These are phyloP conservation scores for Cordilura impudica DNA, from an alignment of 2,888 invertebrate species.

Conservation along the genomic window DNA sequence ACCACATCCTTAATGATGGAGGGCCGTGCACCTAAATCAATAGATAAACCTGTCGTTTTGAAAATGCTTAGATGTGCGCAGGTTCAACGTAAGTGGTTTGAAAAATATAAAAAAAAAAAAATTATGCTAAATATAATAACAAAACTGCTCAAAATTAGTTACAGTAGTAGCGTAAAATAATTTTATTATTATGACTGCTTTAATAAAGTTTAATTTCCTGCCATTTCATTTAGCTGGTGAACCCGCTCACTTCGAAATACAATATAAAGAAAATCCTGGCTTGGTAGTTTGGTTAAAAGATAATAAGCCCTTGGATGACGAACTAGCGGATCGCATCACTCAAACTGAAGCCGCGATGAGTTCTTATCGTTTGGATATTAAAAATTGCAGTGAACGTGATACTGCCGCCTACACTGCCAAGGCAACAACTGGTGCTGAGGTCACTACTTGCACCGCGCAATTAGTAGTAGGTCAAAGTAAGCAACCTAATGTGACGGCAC, in stretches of 20 bases:
- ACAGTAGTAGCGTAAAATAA: background rate
- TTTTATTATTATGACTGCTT: background rate
- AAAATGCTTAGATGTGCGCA: constrained; percentile 87
- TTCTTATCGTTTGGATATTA: constrained; percentile 85
- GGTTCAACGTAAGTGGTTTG: constrained; percentile 86
- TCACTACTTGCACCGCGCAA: constrained; percentile 91
- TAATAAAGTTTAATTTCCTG: background rate
- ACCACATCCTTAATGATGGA: constrained; percentile 61
- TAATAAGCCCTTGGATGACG: constrained; percentile 88
- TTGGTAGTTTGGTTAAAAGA: constrained; percentile 92
- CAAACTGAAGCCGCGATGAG: constrained; percentile 81
- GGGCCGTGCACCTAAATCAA: constrained; percentile 59
- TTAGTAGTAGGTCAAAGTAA: constrained; percentile 91
- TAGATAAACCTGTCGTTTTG: constrained; percentile 83
- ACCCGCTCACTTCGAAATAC: constrained; percentile 88
- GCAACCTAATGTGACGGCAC: too few species aligned
- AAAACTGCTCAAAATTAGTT: background rate
- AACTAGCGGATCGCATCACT: constrained; percentile 85
- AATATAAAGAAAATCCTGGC: constrained; percentile 82
- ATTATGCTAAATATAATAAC: background rate
- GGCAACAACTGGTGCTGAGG: constrained; percentile 89
- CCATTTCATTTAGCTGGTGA: constrained; percentile 85
- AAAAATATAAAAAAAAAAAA: background rate
- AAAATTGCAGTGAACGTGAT: constrained; percentile 87
- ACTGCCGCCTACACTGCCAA: constrained; percentile 94